Evolutionary conservation across 1,140 invertebrate genomes (phyloP).

Genomic region (Aphelenchoides avenae): DNA sequence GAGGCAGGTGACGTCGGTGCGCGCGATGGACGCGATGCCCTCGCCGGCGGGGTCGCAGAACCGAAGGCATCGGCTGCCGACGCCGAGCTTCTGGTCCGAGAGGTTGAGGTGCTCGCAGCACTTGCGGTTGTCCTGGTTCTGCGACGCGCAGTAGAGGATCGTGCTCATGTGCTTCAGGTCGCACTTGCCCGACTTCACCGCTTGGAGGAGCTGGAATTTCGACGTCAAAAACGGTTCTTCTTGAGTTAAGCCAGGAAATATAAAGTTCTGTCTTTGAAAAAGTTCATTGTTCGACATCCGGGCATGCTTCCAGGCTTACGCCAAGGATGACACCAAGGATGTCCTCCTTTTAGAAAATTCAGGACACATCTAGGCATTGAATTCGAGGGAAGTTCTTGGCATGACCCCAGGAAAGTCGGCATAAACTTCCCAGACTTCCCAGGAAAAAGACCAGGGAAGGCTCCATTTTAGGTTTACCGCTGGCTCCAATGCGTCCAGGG

Average conservation of each 20-base stretch:
- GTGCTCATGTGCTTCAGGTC: constrained; percentile 45
- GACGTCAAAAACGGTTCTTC: neutral
- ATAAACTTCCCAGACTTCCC: no score
- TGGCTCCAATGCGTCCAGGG: no score
- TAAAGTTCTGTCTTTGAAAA: no score
- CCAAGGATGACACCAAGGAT: no score
- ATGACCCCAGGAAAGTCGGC: no score
- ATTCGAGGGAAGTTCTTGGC: no score
- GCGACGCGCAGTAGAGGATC: constrained; percentile 46
- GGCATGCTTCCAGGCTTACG: no score
- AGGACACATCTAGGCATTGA: no score
- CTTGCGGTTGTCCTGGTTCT: constrained; percentile 49
- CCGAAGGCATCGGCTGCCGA: constrained; percentile 41
- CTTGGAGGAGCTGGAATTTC: constrained; percentile 34
- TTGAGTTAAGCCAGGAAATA: no score
- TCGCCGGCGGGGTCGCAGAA: constrained; percentile 49
- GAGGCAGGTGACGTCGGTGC: constrained; percentile 42
- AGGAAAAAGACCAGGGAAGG: no score
- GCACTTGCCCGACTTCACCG: constrained; percentile 43
- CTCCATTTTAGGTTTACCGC: no score
- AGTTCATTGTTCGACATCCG: neutral
- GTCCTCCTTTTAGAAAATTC: no score
- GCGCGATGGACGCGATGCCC: constrained; percentile 40
- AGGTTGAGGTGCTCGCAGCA: constrained; percentile 46
- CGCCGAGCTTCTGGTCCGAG: constrained; percentile 42